phyloP scores from a whole-genome alignment of 2,797 vertebrate species.

The Clarias fuscus region DNA sequence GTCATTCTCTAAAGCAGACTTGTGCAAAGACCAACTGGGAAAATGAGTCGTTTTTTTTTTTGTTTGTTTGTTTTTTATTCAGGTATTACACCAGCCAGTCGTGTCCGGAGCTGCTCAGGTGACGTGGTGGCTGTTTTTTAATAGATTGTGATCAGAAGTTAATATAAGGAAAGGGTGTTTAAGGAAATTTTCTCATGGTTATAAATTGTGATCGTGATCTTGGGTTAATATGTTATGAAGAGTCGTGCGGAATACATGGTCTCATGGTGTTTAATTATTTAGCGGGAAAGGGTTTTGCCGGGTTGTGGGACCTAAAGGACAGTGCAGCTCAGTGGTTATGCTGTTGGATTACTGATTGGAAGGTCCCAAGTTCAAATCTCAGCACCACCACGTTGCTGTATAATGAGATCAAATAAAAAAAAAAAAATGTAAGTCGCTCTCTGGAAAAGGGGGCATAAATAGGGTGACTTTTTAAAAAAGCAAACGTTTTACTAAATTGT shows the following conservation, averaged over 20 bases:
- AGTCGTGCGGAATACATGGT: neutral
- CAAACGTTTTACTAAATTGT: no score
- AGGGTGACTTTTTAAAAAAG: no score
- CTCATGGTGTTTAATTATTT: neutral
- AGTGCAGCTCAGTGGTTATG: no score
- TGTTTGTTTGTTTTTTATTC: neutral
- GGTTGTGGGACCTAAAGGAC: neutral
- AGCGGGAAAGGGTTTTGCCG: neutral
- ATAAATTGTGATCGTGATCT: neutral
- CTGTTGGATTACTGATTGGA: no score
- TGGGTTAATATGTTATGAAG: neutral
- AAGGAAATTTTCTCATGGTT: neutral
- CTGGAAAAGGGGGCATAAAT: no score
- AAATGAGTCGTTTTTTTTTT: neutral
- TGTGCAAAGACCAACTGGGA: conserved; percentile 50
- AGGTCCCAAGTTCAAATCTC: no score
- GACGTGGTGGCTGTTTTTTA: neutral
- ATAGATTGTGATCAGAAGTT: neutral
- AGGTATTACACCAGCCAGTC: neutral
- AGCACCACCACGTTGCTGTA: no score
- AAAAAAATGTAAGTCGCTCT: no score
- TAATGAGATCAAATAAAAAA: no score
- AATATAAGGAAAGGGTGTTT: no score
- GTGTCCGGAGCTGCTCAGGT: neutral
- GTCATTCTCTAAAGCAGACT: conserved; percentile 27